Conservation (phyloP, 2,888 invertebrate genomes). For the Cantharis lateralis region DNA sequence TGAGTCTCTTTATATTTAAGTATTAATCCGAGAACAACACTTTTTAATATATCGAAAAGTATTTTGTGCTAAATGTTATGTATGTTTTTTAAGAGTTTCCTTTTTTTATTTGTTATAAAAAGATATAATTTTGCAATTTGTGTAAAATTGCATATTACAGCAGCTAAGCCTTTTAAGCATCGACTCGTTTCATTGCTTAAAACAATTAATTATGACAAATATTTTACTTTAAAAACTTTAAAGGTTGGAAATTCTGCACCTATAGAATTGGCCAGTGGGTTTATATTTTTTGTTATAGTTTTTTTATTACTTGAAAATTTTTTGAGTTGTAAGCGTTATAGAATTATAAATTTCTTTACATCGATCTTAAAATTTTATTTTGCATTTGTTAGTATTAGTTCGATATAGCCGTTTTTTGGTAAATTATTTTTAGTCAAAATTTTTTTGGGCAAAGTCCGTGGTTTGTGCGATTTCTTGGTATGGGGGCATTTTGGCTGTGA, state of each 20-base stretch:
- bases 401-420: not conserved
- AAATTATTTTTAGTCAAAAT: constrained; percentile 18
- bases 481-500: constrained; percentile 56
- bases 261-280: constrained; percentile 5
- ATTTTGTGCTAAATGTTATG: not conserved
- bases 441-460: constrained; percentile 29
- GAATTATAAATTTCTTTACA: not conserved
- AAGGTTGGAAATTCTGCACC: not conserved
- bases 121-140: not conserved
- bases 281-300: constrained; percentile 31
- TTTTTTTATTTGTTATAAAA: not conserved
- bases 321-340: not conserved
- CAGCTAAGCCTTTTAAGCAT: not conserved
- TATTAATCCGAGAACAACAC: constrained; percentile 35
- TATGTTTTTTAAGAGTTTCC: not conserved
- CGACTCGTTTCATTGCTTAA: not conserved
- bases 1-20: constrained; percentile 59
- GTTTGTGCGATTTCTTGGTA: constrained; percentile 42
- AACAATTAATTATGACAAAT: not conserved
- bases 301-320: not conserved
- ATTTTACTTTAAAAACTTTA: not conserved
- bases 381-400: constrained; percentile 2
- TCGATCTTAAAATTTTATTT: not conserved
- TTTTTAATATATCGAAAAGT: not conserved
- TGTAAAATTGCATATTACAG: not conserved